Evolutionary conservation across 2,888 invertebrate species (phyloP), one percentile per base, ranked within the genome.

Genomic region (Elysia crispata): DNA sequence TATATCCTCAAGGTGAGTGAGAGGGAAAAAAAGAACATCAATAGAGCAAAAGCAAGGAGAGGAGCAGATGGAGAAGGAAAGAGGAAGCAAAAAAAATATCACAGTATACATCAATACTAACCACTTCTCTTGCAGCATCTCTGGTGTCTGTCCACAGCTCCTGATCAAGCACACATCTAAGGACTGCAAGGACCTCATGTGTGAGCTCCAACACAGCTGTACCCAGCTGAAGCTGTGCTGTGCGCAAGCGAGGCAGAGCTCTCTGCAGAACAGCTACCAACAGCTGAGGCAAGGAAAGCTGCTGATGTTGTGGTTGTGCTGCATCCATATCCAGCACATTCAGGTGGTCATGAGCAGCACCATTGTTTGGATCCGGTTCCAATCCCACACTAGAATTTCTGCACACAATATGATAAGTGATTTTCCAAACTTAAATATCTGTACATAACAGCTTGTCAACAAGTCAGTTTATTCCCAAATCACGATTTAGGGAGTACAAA

Each of bases 241-340:
- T 86, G 78, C 85, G 86, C 57, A 90, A 81, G 31, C 87, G 80
- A 0, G 89, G 90, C 23, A 90, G 81, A 0, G 86, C 81, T 73
- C 85, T 87, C 81, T 89, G 87, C 69, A 90, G 80, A 31, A 89
- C 83, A n/a, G 83, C 80, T n/a, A 88, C 83, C 82, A 89, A 89
- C 83, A 88, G 89, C 85, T 91, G 91, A 8, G 91, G 90, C 18
- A 90, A 81, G 13, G 90, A 88, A 84, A 91, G 86, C 86, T 91
- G 91, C 50, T 87, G 83, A 79, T 86, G 87, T 83, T 90, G 90
- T 23, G 90, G 83, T 15, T 86, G 83, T 5, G 86, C 87, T 70
- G 86, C 86, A 23, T 90, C 89, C 41, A 86, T 76, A 82, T 91
- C 89, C 28, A 87, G 85, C 73, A 88, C 87, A 57, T 89, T 89